Base-by-base conservation (phyloP, 2,797 vertebrate species). In the Sebastes steindachneri region DNA sequence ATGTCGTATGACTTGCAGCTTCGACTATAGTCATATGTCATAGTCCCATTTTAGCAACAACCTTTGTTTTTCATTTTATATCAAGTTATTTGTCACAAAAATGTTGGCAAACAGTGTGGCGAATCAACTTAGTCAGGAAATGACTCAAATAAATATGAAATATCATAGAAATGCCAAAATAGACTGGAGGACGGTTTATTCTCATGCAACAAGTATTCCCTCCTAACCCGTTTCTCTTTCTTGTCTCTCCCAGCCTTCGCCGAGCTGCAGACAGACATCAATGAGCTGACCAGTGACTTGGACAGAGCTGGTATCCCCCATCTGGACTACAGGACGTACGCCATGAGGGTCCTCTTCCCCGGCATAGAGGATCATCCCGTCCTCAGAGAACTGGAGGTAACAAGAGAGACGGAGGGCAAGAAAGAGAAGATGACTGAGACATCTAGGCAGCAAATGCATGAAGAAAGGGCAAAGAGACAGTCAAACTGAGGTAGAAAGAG, bases 291-390 rank as follows among this genome's bases (percentile, higher is more conserved):
- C 89, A 99, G 98, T 0, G 98, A 99, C 93, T 94, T 99, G 90
- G 98, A 99, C 93, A 95, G 98, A 78, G 96, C 97, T 0, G 98
- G 98, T 2, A 99, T 99, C 90, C 98, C 98, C 0, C 97, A 99
- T 90, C 95, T 99, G 63, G 97, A 99, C 93, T 99, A 99, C 53
- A 95, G 97, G 28, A 98, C 97, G 0, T 99, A 99, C 0, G 97
- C 97, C 73, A 99, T 99, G 97, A 89, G 98, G 58, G 98, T 99
- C 21, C 96, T 99, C 0, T 99, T 99, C 89, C 98, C 98, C 0
- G 98, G 98, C 83, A 99, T 99, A 0, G 98, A 99, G 84, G 98
- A 99, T 87, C 98, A 99, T 80, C 98, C 98, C 0, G 98, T 99
- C 7, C 96, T 99, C 73, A 93, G 97, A 85, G 98, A 99, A 83